These are phyloP conservation scores for Megamerina dolium DNA, from an alignment of 2,888 invertebrate species.

Conservation along the genomic window DNA sequence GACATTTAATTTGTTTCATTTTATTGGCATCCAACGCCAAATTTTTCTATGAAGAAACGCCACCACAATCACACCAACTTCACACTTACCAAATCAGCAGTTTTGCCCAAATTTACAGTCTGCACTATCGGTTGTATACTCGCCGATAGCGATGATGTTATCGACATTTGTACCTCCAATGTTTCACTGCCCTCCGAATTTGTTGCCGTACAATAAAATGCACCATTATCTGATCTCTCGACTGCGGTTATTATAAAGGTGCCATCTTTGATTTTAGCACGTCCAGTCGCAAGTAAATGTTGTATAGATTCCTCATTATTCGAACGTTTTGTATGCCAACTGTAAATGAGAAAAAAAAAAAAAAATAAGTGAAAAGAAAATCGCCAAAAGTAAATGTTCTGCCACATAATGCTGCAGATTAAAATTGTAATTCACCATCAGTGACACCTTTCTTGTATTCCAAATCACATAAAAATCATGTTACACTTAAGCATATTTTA, in stretches of 20 bases:
- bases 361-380: slow-evolving; percentile 4
- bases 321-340: slow-evolving; percentile 52
- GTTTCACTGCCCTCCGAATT: slow-evolving; percentile 55
- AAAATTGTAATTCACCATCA: too few species aligned
- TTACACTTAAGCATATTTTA: too few species aligned
- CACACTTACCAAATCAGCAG: slow-evolving; percentile 64
- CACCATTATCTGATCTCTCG: slow-evolving; percentile 51
- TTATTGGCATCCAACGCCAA: too few species aligned
- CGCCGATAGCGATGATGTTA: slow-evolving; percentile 66
- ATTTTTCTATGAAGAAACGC: too few species aligned
- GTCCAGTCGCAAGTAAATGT: slow-evolving; percentile 47
- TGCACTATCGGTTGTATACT: slow-evolving; percentile 68
- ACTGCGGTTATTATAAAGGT: slow-evolving; percentile 53
- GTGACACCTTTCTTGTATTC: too few species aligned
- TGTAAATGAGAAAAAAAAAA: slow-evolving; percentile 23
- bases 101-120: slow-evolving; percentile 75
- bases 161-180: slow-evolving; percentile 52
- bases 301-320: slow-evolving; percentile 52
- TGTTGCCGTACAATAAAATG: slow-evolving; percentile 53
- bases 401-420: too few species aligned
- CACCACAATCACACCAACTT: too few species aligned
- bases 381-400: too few species aligned
- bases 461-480: not conserved
- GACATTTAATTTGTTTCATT: too few species aligned
- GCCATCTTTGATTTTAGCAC: slow-evolving; percentile 52